phyloP scores from a whole-genome alignment of 2,797 vertebrate genomes.

The Oreochromis grahami region DNA sequence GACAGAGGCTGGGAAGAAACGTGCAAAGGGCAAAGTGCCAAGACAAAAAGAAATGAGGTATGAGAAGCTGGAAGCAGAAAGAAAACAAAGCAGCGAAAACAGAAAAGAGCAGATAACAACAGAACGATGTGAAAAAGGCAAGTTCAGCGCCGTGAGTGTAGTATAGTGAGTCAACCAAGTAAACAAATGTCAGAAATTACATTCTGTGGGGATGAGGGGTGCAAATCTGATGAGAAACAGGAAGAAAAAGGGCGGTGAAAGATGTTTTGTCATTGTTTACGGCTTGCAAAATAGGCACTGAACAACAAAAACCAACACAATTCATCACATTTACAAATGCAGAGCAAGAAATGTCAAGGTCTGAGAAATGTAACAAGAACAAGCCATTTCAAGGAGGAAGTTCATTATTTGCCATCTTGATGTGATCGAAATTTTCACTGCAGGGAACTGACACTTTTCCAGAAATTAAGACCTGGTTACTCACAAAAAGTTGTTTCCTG shows the following conservation, averaged over 20 bases:
- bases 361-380: not conserved
- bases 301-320: not conserved
- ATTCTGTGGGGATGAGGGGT: not conserved
- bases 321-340: not conserved
- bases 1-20: not conserved
- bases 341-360: not conserved
- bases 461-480: not conserved
- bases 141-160: not conserved
- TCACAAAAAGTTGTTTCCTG: not conserved
- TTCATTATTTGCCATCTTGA: not conserved
- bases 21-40: constrained; percentile 38
- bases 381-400: not conserved
- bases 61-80: constrained; percentile 28
- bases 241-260: not conserved
- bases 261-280: not conserved
- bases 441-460: not conserved
- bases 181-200: constrained; percentile 35
- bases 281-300: not conserved
- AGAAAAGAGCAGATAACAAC: constrained; percentile 13
- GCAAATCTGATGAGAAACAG: not conserved
- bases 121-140: constrained; percentile 6
- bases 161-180: constrained; percentile 11
- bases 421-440: not conserved
- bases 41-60: constrained; percentile 60
- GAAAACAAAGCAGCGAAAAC: not conserved